phyloP scores from a whole-genome alignment of 35 echinoderm and acorn worm genomes.

The Ophioderma brevispina region DNA sequence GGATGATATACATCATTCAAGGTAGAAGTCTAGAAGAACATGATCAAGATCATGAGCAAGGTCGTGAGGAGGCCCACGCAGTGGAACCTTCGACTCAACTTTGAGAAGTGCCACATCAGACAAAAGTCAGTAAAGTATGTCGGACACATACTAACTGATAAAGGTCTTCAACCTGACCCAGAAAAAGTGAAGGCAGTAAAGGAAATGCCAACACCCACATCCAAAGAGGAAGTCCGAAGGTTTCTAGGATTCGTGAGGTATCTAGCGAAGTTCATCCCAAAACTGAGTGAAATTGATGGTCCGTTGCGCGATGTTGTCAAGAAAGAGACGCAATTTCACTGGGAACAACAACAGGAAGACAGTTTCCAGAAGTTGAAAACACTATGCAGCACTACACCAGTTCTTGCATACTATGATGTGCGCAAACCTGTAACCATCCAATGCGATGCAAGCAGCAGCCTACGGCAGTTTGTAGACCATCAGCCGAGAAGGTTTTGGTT shows the following conservation, averaged over 20 bases:
- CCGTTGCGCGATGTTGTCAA: constrained; percentile 8
- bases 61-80: constrained; percentile 31
- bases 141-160: constrained; percentile 36
- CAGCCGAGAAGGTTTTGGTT: too few relatives aligned
- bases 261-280: constrained; percentile 22
- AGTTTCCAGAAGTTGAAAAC: constrained; percentile 9
- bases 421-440: background rate
- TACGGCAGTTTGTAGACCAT: too few relatives aligned
- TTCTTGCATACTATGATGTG: constrained; percentile 16
- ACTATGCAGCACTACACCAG: background rate
- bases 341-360: constrained; percentile 18
- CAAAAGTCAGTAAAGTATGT: constrained; percentile 36
- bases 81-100: constrained; percentile 53
- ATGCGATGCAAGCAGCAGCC: constrained; percentile 19
- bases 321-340: constrained; percentile 23
- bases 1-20: constrained; percentile 53
- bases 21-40: constrained; percentile 33
- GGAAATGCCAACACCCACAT: constrained; percentile 32
- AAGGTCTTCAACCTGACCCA: constrained; percentile 56
- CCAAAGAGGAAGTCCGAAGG: constrained; percentile 32
- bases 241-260: constrained; percentile 41
- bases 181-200: background rate
- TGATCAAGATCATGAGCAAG: constrained; percentile 28
- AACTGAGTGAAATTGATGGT: constrained; percentile 10
- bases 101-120: constrained; percentile 36